These are phyloP conservation scores for Hiodon tergisus DNA, from an alignment of 2,113 vertebrate genomes.

Conservation along the genomic window DNA sequence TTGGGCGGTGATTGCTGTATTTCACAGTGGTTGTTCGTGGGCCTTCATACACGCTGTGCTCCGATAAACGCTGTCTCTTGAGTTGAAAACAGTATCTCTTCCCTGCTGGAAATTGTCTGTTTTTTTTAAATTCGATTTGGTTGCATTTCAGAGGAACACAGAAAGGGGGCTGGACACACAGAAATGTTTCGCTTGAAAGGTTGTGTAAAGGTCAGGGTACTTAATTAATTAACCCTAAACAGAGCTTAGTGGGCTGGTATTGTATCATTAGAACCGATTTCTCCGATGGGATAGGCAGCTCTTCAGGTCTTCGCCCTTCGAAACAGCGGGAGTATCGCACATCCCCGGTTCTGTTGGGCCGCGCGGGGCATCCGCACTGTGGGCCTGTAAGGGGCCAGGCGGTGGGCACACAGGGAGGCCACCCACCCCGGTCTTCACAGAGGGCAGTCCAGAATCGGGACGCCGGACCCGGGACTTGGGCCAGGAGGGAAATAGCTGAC, in stretches of 20 bases:
- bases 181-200: slow-evolving; percentile 9
- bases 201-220: slow-evolving; percentile 19
- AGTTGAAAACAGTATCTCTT: too few relatives aligned
- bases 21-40: not conserved
- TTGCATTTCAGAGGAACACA: slow-evolving; percentile 13
- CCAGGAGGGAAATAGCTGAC: not conserved
- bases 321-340: too few relatives aligned
- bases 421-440: not conserved
- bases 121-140: slow-evolving; percentile 23
- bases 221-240: slow-evolving; percentile 23
- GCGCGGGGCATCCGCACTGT: not conserved
- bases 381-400: not conserved
- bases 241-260: slow-evolving; percentile 16
- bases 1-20: slow-evolving; percentile 3
- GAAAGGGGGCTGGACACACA: not conserved
- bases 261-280: slow-evolving; percentile 4
- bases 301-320: not conserved
- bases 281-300: not conserved
- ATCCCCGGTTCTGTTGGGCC: not conserved
- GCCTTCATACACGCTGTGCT: not conserved
- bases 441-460: not conserved
- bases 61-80: not conserved
- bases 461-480: not conserved
- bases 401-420: too few relatives aligned
- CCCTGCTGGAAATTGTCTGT: slow-evolving; percentile 6